A percentile compares a stretch with the other conserved stretches of the same genome.
These are phyloP conservation scores for Bambusicola thoracicus DNA, from an alignment of 2,113 vertebrate species.

Conservation along the genomic window DNA sequence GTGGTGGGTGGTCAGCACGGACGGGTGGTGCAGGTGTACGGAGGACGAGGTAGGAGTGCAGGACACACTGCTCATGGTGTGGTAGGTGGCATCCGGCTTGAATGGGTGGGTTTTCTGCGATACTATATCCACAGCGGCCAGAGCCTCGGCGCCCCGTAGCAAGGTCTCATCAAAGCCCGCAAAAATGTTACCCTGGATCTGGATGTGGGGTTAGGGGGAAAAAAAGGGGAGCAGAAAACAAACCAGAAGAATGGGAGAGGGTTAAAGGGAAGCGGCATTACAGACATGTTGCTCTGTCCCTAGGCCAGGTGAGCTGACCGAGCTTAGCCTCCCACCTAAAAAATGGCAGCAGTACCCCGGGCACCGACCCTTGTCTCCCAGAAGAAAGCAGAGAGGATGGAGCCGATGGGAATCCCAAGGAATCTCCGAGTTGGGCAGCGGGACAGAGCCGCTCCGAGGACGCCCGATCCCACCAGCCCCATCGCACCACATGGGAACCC, in stretches of 20 bases:
- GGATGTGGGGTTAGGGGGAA: background rate
- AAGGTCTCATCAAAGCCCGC: conserved; percentile 92
- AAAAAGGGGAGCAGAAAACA: background rate
- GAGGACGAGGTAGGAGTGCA: conserved; percentile 89
- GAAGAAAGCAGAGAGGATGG: background rate
- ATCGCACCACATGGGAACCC: too few relatives aligned
- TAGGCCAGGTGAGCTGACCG: background rate
- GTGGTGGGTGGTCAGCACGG: conserved; percentile 87
- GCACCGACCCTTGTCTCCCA: background rate
- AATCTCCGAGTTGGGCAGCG: background rate
- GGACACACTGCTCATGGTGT: conserved; percentile 94
- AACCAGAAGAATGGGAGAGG: background rate
- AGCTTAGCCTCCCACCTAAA: accelerated
- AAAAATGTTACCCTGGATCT: conserved; percentile 94
- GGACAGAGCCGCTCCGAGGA: background rate
- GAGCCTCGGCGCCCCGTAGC: conserved; percentile 89
- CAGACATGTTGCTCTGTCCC: background rate
- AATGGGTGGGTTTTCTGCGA: conserved; percentile 92
- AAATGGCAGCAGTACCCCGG: too few relatives aligned
- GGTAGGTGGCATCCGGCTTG: conserved; percentile 94
- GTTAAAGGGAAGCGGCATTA: background rate
- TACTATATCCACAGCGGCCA: conserved; percentile 92
- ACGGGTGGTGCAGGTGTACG: conserved; percentile 90
- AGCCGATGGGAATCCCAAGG: background rate
- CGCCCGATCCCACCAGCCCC: background rate